Evolutionary conservation across 2,113 vertebrate genomes (phyloP).

Genomic region (Naja naja): DNA sequence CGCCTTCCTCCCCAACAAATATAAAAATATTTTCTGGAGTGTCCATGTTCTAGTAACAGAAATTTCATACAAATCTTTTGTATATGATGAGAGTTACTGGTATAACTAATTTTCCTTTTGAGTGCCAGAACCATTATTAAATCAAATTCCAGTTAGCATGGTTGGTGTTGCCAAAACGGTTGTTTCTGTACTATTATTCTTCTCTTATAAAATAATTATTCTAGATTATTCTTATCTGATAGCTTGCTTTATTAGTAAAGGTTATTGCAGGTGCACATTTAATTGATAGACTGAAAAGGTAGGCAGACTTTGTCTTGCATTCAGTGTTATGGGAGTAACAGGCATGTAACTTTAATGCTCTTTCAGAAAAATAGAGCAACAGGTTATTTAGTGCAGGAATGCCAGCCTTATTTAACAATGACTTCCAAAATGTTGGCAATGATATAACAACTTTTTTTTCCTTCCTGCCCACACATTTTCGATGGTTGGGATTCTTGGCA

Average conservation of each 20-base stretch:
- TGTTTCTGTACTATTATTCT: slow-evolving; percentile 12
- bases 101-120: not conserved
- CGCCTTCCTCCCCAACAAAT: not conserved
- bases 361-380: not conserved
- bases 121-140: not conserved
- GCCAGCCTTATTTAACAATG: not conserved
- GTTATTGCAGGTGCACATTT: not conserved
- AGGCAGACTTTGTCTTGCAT: slow-evolving; percentile 13
- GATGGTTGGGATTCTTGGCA: not conserved
- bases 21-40: not conserved
- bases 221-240: not conserved
- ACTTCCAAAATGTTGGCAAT: not conserved
- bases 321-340: slow-evolving; percentile 5
- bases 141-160: not conserved
- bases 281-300: not conserved
- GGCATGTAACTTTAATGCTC: slow-evolving; percentile 15
- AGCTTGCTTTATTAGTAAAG: not conserved
- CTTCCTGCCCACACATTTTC: not conserved
- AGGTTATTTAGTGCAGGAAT: not conserved
- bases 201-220: slow-evolving; percentile 6
- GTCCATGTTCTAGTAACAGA: not conserved
- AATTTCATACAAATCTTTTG: slow-evolving; percentile 30
- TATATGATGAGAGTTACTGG: slow-evolving; percentile 9
- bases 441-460: slow-evolving; percentile 26
- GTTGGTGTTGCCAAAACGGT: not conserved